Base-by-base conservation (phyloP, 2,888 invertebrate genomes). In the Andrena flavipes region DNA sequence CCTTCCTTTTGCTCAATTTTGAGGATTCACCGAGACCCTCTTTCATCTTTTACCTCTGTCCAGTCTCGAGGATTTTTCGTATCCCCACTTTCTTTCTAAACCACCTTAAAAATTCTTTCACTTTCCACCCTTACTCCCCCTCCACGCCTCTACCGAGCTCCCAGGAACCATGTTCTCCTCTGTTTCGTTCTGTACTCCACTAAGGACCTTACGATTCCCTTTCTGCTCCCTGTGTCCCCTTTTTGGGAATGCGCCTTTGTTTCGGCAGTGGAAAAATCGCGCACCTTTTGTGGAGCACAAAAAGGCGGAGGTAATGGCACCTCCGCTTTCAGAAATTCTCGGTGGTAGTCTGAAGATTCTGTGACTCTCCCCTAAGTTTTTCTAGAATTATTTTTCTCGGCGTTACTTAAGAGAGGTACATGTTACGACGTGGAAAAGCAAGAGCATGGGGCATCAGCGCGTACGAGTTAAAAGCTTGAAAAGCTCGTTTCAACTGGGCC, bases 21-120 rank as follows among this genome's bases (percentile, higher is more conserved):
- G 26, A 72, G 63, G 63, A 79, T 79, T 72, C 54, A 49, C 54
- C 5, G 67, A 67, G 71, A 78, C 29, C 48, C 54, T 59, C 80
- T 73, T 62, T 72, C 56, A 68, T 79, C 62, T 59, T 60, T 64
- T 33, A 79, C 67, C 56, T 73, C 63, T 59, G 80, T 75, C 59
- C 81, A 62, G 75, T 70, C 65, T 80, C 20, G 26, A 71, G 75
- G 70, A 75, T 80, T 69, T 75, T 75, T 75, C 60, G 51, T 8
- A 29, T 29, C n/a, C 48, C 23, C 33, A 49, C 42, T 26, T 67
- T 49, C 63, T 60, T 20, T 71, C 23, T 20, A 8, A 51, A 8
- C 26, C 42, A 23, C n/a, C 70, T 74, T 82, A 65, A 80, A 74
- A 74, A 67, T 60, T 49, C 42, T 60, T 67, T 29, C 33, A 13